Evolutionary conservation across 2,888 invertebrate species (phyloP).

Genomic region (Andrena marginata): DNA sequence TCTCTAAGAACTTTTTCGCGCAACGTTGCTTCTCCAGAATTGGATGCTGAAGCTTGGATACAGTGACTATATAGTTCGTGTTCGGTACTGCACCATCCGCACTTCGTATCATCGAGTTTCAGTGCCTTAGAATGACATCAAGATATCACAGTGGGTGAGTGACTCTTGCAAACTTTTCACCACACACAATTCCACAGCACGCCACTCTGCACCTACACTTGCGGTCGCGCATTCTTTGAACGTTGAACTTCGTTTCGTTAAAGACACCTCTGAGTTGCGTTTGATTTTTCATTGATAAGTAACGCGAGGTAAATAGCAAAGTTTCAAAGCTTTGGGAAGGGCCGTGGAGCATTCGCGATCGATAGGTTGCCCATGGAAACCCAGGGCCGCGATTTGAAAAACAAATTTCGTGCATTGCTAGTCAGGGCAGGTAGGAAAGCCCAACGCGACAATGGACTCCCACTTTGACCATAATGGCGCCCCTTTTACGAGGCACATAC

Average conservation of each 20-base stretch:
- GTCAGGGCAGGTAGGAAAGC: slow-evolving; percentile 54
- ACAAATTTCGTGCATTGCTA: slow-evolving; percentile 52
- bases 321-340: background rate
- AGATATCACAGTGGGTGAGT: slow-evolving; percentile 66
- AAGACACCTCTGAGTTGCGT: no score
- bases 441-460: slow-evolving; percentile 50
- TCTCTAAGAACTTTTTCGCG: slow-evolving; percentile 31
- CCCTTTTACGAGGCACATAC: slow-evolving; percentile 51
- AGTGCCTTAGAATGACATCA: slow-evolving; percentile 63
- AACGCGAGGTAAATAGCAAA: background rate
- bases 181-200: no score
- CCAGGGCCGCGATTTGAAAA: slow-evolving; percentile 54
- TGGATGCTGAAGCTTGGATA: slow-evolving; percentile 8
- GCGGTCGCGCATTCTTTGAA: no score
- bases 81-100: background rate
- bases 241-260: no score
- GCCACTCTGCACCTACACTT: no score
- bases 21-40: background rate
- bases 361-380: slow-evolving; percentile 21
- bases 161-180: background rate
- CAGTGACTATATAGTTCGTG: slow-evolving; percentile 39
- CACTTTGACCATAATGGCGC: slow-evolving; percentile 49
- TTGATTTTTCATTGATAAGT: background rate
- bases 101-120: background rate
- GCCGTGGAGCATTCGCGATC: slow-evolving; percentile 25